Evolutionary conservation across 92 coral and sea anemone genomes (phyloP).

Genomic region (Paramuricea clavata): DNA sequence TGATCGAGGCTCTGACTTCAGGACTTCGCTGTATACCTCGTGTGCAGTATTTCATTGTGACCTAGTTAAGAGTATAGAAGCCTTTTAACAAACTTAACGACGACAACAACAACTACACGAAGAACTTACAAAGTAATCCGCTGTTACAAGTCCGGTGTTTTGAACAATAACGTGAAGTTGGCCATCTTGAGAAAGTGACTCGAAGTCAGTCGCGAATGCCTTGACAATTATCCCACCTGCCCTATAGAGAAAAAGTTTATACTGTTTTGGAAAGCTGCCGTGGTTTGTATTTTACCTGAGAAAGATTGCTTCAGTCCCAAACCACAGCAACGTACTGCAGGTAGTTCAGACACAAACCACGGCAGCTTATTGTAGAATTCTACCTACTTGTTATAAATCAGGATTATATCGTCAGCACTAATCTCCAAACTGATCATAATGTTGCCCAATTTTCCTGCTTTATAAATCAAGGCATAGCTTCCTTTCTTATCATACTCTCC

Average conservation of each 20-base stretch:
- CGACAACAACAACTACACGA: background rate
- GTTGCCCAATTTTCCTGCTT: conserved; percentile 85
- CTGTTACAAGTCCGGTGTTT: conserved; percentile 94
- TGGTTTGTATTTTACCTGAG: no score
- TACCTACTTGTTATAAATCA: conserved; percentile 87
- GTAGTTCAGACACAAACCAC: background rate
- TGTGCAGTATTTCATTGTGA: conserved; percentile 83
- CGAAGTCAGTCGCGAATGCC: conserved; percentile 92
- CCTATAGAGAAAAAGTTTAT: conserved; percentile 38
- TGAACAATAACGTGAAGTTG: conserved; percentile 82
- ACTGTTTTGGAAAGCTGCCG: no score
- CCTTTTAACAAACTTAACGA: no score
- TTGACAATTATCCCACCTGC: conserved; percentile 90
- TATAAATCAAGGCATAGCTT: conserved; percentile 80
- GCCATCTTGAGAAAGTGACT: conserved; percentile 91
- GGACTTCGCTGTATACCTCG: conserved; percentile 79
- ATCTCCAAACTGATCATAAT: conserved; percentile 95
- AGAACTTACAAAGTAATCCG: conserved; percentile 88
- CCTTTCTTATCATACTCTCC: conserved; percentile 56
- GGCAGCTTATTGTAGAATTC: background rate
- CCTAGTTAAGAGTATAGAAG: no score
- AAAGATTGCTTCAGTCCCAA: no score
- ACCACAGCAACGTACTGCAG: no score
- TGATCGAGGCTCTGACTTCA: conserved; percentile 83
- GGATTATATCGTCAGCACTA: conserved; percentile 95